Evolutionary conservation across 2,888 invertebrate genomes (phyloP), one percentile per base, ranked within the genome.

Genomic region (Hirtodrosophila confusa): DNA sequence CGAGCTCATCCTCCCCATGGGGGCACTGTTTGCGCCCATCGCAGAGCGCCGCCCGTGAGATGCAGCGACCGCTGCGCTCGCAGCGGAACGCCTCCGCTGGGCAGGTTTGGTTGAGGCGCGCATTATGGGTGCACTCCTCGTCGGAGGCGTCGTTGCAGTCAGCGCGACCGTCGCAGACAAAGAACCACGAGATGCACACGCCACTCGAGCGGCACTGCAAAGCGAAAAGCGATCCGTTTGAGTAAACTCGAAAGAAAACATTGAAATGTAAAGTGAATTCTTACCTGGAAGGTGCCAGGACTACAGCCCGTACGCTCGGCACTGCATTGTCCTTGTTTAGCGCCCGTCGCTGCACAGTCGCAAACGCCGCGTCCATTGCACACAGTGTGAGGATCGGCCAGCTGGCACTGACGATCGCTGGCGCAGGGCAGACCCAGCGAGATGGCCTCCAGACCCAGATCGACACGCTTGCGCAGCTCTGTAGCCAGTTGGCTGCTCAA

Each of bases 171-270:
- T 97, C 97, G 91, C 97, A 97, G 4, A 97, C 96, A 91, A 97
- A 97, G 93, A 96, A 97, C 97, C 97, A 97, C 83, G 97, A 97
- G 88, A 97, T 96, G 91, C 97, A 97, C 10, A 94, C 93, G 1
- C 97, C 97, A 51, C 95, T 95, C 53, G 95, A 95, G 31, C 95
- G 95, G 90, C 97, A 97, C 95, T 97, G 92, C 54, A 93, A 58
- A 10, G 0, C n/a, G 0, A 7, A 1, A 31, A 27, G 31, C 1
- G n/a, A 40, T 8, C 4, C 8, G n/a, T 48, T 39, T 4, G n/a
- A 17, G 8, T 23, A 41, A 31, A 17, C 11, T 11, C 4, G 1
- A 7, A n/a, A 35, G 17, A 17, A 17, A 17, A 17, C 2, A 1
- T 17, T 17, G 1, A 17, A 17, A 17, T 17, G 17, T 8, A 1